Base-by-base conservation (phyloP, 2,888 invertebrate species). In the Minunthozetes semirufus region DNA sequence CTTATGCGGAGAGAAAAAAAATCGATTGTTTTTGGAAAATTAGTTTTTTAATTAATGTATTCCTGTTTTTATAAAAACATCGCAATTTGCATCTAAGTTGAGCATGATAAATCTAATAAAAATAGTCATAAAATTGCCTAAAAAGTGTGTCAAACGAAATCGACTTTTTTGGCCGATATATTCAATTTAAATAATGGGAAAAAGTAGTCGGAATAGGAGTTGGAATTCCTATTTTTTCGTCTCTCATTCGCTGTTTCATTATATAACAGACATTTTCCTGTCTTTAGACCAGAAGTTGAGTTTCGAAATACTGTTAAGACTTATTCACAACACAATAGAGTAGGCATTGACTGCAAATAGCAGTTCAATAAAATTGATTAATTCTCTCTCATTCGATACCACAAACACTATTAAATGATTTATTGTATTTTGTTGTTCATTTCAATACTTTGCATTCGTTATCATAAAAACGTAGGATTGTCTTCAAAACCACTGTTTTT, bases 331-430 rank as follows among this genome's bases (percentile, higher is more conserved):
- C 13, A 48, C 17, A 48, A 48, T 48, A 48, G 46, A 48, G 17
- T 48, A 48, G 46, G 33, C 17, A 48, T 48, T 48, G 15, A 11
- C 46, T 48, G 46, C 8, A 17, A 48, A 48, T n/a, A 53, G 19
- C n/a, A 53, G 53, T 19, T 53, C 53, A 53, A 53, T 53, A 53
- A 53, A 53, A 53, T 53, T 53, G 53, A 53, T 53, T 53, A 53
- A 53, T 53, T 19, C 19, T 53, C 19, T 53, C n/a, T 19, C n/a
- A 53, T 53, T 53, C 8, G 53, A 53, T 53, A 53, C 53, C 53
- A 53, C 53, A 53, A 53, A 53, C 53, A 53, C 53, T 53, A 53
- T 53, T 53, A 53, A 53, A n/a, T 53, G 53, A 53, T 53, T 53
- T 53, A 53, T 53, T 53, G 53, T 53, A 53, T 53, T 53, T 19